Evolutionary conservation across 2,888 invertebrate species (phyloP).

Genomic region (Meandrusa payeni): DNA sequence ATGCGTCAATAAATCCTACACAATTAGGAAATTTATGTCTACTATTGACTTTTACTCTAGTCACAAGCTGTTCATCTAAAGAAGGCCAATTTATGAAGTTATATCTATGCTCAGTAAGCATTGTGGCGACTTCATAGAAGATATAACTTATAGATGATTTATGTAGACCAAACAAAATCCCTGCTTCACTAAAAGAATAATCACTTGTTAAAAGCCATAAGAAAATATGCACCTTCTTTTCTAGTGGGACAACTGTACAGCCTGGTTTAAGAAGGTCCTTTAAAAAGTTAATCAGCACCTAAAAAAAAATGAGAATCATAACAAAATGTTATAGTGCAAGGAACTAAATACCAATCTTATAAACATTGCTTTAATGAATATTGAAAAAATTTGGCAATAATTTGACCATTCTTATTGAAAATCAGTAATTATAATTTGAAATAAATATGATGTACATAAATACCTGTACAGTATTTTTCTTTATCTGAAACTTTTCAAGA

Average conservation of each 20-base stretch:
- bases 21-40: slow-evolving; percentile 68
- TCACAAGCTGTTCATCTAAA: slow-evolving; percentile 64
- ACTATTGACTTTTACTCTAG: slow-evolving; percentile 65
- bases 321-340: no score
- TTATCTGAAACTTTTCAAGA: slow-evolving; percentile 54
- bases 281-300: slow-evolving; percentile 55
- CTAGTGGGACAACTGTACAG: slow-evolving; percentile 47
- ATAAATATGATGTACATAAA: no score
- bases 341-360: no score
- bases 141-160: slow-evolving; percentile 65
- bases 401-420: no score
- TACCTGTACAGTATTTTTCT: slow-evolving; percentile 60
- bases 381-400: no score
- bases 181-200: slow-evolving; percentile 59
- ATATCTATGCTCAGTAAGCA: slow-evolving; percentile 52
- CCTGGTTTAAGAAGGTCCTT: slow-evolving; percentile 44
- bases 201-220: slow-evolving; percentile 60
- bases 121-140: slow-evolving; percentile 59
- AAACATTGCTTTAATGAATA: no score
- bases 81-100: slow-evolving; percentile 68
- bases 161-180: slow-evolving; percentile 58
- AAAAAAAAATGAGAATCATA: no score
- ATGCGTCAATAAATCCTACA: slow-evolving; percentile 68
- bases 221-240: slow-evolving; percentile 69
- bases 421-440: no score